A percentile compares a stretch with the other conserved stretches of the same genome.
These are phyloP conservation scores for Terebella lapidaria DNA, from an alignment of 2,888 invertebrate genomes.

Conservation along the genomic window DNA sequence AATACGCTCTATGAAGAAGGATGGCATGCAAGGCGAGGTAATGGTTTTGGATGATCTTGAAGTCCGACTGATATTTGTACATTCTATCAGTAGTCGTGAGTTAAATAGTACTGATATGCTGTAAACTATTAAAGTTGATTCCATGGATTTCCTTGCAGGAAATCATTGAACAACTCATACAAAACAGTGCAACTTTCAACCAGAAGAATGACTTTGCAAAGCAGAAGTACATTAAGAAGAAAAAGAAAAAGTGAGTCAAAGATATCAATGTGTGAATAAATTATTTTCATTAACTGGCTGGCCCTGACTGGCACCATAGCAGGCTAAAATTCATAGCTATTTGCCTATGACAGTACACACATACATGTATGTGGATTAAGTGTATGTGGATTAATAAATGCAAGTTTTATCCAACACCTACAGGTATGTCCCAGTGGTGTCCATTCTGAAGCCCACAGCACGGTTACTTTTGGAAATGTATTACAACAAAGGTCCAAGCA, in stretches of 20 bases:
- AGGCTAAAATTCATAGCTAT: too few relatives aligned
- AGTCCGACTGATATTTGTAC: background rate
- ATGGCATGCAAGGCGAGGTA: constrained; percentile 66
- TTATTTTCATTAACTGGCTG: too few relatives aligned
- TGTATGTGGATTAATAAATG: too few relatives aligned
- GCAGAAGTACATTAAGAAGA: constrained; percentile 89
- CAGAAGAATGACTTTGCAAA: constrained; percentile 80
- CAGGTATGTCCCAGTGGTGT: constrained; percentile 44
- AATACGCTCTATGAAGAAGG: constrained; percentile 72
- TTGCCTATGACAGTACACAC: too few relatives aligned
- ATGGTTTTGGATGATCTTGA: constrained; percentile 3
- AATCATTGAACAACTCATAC: constrained; percentile 80
- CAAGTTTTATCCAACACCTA: constrained; percentile 19
- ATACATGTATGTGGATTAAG: too few relatives aligned
- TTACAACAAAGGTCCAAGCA: constrained; percentile 69
- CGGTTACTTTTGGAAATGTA: constrained; percentile 79
- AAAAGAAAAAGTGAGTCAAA: constrained; percentile 91
- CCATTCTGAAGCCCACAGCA: constrained; percentile 71
- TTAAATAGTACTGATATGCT: too few relatives aligned
- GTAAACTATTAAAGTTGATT: too few relatives aligned
- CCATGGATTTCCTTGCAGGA: too few relatives aligned
- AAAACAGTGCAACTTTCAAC: constrained; percentile 84
- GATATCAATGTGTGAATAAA: too few relatives aligned
- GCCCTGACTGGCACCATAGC: too few relatives aligned
- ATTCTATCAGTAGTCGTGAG: background rate